A percentile compares a stretch with the other conserved stretches of the same genome.
These are phyloP conservation scores for Ferdinandea cuprea DNA, from an alignment of 2,888 invertebrate species.

Conservation along the genomic window DNA sequence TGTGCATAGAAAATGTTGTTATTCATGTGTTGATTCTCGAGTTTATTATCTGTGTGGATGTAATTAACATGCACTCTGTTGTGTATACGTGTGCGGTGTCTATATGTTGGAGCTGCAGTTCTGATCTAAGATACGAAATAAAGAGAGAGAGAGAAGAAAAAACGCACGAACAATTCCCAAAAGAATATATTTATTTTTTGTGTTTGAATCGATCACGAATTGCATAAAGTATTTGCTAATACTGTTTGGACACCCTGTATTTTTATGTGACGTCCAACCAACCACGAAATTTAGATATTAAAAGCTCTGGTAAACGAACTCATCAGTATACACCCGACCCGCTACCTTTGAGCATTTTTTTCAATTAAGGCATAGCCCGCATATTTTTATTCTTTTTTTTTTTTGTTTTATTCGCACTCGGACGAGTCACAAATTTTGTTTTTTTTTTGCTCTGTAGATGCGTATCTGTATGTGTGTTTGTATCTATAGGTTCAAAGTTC, in stretches of 20 bases:
- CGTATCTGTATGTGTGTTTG: slow-evolving; percentile 42
- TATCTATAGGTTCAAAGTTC: slow-evolving; percentile 56
- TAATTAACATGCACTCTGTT: slow-evolving; percentile 63
- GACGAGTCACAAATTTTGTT: slow-evolving; percentile 45
- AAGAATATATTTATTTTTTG: slow-evolving; percentile 32
- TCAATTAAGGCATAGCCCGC: slow-evolving; percentile 71
- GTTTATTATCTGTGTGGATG: slow-evolving; percentile 67
- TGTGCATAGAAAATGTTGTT: slow-evolving; percentile 39
- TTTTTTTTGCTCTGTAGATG: slow-evolving; percentile 33
- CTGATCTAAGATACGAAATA: slow-evolving; percentile 36
- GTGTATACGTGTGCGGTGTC: slow-evolving; percentile 40
- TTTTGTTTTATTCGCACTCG: slow-evolving; percentile 37
- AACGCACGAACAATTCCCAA: slow-evolving; percentile 56
- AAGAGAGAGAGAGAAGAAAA: neutral
- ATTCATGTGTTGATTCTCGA: slow-evolving; percentile 69
- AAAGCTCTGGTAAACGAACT: slow-evolving; percentile 21
- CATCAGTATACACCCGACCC: slow-evolving; percentile 15
- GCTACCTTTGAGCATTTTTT: slow-evolving; percentile 56
- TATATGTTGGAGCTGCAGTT: slow-evolving; percentile 22
- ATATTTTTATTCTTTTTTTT: too few relatives aligned
- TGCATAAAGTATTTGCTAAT: neutral
- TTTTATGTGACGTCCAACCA: neutral
- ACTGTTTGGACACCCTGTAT: neutral
- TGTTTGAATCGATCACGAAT: slow-evolving; percentile 10
- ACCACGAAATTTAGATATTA: slow-evolving; percentile 32